phyloP scores from a whole-genome alignment of 1,140 invertebrate species.

The Caenorhabditis brenneri region DNA sequence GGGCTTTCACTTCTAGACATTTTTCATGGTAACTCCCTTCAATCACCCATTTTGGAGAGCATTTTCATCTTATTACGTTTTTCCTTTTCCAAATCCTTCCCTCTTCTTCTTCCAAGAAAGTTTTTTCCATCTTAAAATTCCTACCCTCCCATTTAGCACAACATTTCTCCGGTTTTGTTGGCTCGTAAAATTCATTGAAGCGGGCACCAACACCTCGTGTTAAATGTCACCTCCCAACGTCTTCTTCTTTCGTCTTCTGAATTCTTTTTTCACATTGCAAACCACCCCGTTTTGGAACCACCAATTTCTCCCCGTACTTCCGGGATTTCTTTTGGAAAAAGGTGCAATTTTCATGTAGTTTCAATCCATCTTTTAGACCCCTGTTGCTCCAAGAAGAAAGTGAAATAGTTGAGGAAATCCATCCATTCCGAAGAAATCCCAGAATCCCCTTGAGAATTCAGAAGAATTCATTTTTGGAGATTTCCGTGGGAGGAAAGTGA shows the following conservation, averaged over 20 bases:
- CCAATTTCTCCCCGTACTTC: not conserved
- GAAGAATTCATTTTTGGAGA: not conserved
- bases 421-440: not conserved
- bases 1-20: too few relatives aligned
- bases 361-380: not conserved
- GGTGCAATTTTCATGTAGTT: slow-evolving; percentile 2
- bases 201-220: not conserved
- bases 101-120: too few relatives aligned
- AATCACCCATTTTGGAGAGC: too few relatives aligned
- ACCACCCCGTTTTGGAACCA: not conserved
- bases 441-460: not conserved
- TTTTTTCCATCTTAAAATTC: not conserved
- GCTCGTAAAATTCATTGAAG: slow-evolving; percentile 34
- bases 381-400: not conserved
- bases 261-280: not conserved
- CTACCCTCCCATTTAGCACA: not conserved
- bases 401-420: too few relatives aligned
- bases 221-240: slow-evolving; percentile 22
- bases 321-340: not conserved
- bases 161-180: not conserved
- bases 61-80: too few relatives aligned
- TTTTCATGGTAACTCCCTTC: too few relatives aligned
- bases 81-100: too few relatives aligned
- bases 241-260: not conserved
- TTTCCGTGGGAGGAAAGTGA: slow-evolving; percentile 19